Conservation (phyloP, 2,888 invertebrate genomes). For the Macropis europaea region DNA sequence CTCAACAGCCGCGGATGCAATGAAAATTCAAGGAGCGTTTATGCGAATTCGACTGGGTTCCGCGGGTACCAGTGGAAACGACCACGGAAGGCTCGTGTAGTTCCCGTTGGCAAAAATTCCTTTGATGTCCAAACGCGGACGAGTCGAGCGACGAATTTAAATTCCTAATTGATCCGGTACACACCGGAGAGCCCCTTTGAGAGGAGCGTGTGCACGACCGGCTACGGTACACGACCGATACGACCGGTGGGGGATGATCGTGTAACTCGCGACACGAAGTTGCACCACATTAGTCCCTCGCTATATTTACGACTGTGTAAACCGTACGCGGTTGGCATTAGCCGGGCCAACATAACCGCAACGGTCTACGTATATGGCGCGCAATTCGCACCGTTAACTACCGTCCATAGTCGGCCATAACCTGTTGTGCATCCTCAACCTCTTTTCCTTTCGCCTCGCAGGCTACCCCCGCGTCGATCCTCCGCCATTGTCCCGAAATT, state of each 20-base stretch:
- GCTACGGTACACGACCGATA: slow-evolving; percentile 1
- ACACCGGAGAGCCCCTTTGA: slow-evolving; percentile 7
- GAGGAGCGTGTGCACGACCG: slow-evolving; percentile 9
- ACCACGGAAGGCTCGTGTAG: slow-evolving; percentile 19
- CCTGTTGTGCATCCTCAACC: slow-evolving; percentile 43
- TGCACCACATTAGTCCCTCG: slow-evolving; percentile 72
- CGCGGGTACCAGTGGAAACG: slow-evolving; percentile 24
- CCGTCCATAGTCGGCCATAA: slow-evolving; percentile 40
- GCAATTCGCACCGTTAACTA: slow-evolving; percentile 69
- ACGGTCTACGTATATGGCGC: slow-evolving; percentile 67
- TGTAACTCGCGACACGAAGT: slow-evolving; percentile 69
- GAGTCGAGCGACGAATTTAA: slow-evolving; percentile 64
- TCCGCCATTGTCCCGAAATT: slow-evolving; percentile 71
- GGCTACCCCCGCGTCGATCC: slow-evolving; percentile 33
- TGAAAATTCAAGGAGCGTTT: slow-evolving; percentile 18
- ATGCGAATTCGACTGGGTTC: not conserved
- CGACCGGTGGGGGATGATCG: slow-evolving; percentile 63
- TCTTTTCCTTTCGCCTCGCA: slow-evolving; percentile 45
- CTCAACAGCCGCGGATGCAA: not conserved
- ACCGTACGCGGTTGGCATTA: slow-evolving; percentile 58
- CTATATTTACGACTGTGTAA: slow-evolving; percentile 72
- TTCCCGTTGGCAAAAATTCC: slow-evolving; percentile 27
- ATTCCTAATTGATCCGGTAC: slow-evolving; percentile 71
- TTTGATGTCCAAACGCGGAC: slow-evolving; percentile 69
- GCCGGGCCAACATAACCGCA: slow-evolving; percentile 63